Evolutionary conservation across 2,888 invertebrate genomes (phyloP), one percentile per base, ranked within the genome.

Genomic region (Exocentrus adspersus): DNA sequence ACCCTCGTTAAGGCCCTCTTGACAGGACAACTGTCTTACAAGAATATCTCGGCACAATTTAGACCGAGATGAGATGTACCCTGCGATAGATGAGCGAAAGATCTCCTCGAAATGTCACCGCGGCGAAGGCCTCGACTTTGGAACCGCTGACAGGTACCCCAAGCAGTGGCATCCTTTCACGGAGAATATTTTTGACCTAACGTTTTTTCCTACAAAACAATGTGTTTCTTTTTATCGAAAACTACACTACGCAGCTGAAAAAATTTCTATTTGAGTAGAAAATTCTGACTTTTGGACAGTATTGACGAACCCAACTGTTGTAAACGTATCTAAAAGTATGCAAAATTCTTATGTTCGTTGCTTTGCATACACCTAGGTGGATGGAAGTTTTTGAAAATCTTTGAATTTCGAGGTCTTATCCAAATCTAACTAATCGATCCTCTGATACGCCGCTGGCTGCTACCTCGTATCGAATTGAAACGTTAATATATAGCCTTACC

Each of bases 1-100:
- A 78, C 78, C 78, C 78, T 78, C 70, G 78, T 78, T 78, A 78
- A n/a, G 70, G 67, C 63, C 61, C 67, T 63, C 60, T 62, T 73
- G 75, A 76, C 75, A 75, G 72, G 69, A 73, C 73, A 72, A 73
- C 72, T 72, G 71, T 70, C 71, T 58, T 51, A 58, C 65, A 59
- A n/a, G 60, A 57, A 69, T 70, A 65, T 64, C 63, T 59, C 64
- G 67, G 68, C 64, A 64, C 67, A 69, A 61, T 65, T 67, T 67
- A 56, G 46, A 60, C 57, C 43, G 62, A 68, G 60, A 64, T 62
- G 61, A 69, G 65, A 65, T 65, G 42, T 43, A 54, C 61, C 61
- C 53, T 50, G 61, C 61, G 65, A 65, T 65, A 65, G 62, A 60
- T 46, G 57, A 57, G 57, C 57, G 57, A 57, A 57, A 20, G 57